Base-by-base conservation (phyloP, 2,888 invertebrate genomes). In the Zhuqinia jingwanae region DNA sequence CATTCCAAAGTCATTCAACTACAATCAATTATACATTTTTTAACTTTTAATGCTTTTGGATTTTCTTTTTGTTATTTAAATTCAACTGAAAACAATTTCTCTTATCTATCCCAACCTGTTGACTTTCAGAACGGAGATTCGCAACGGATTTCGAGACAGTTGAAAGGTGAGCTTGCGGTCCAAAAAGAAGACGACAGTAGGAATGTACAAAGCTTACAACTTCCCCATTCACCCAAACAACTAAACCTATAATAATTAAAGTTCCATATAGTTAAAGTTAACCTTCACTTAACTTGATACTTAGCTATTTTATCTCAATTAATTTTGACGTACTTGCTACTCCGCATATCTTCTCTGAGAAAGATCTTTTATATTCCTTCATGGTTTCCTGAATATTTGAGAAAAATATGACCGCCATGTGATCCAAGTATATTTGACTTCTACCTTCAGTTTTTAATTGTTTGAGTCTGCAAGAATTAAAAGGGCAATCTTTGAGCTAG, bases 171-270 rank as follows among this genome's bases (percentile, higher is more conserved):
- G 97, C 96, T 92, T 98, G 97, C 6, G 97, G 97, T 90, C 96
- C 96, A 92, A 98, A 97, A 73, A 98, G 95, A 93, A 98, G 97
- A 91, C 96, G 96, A 77, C 96, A 95, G 91, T 97, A 94, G 93
- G 96, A 96, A 90, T 95, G 95, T 91, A 96, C 96, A 91, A 97
- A 94, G 91, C 95, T 94, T 91, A 95, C 95, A 84, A 97, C 93
- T 93, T 97, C 97, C 89, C 95, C 94, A 91, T 96, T 96, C 89
- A 96, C 96, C 99, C 99, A 99, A 5, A 98, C 96, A 88, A 98
- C 95, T 90, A 98, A 95, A 80, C 95, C 96, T 95, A 65, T 42
- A 70, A 36, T 13, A 77, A 36, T 36, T 8, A 70, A 81, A 63
- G 13, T 30, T 68, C 65, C 82, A 79, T n/a, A 30, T 17, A 73